Evolutionary conservation across 1,140 invertebrate genomes (phyloP).

Genomic region (Ostrea denselamellosa): DNA sequence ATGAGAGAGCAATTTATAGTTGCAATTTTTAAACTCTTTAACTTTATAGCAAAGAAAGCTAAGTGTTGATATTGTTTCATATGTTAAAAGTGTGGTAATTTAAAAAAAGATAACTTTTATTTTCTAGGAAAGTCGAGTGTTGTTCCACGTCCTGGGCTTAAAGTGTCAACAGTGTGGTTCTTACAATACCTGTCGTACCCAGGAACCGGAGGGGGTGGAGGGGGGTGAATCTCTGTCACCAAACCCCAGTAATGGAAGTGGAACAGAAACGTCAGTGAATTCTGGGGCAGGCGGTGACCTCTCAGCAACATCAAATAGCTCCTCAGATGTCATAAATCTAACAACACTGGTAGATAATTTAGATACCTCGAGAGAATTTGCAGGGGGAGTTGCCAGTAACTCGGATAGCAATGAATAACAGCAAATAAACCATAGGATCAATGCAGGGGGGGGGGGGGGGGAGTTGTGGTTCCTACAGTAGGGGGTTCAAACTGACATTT

Average conservation of each 20-base stretch:
- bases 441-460: too few relatives aligned
- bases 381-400: not conserved
- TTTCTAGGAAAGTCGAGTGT: slow-evolving; percentile 86
- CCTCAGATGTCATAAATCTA: not conserved
- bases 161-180: slow-evolving; percentile 91
- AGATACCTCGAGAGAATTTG: not conserved
- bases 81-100: not conserved
- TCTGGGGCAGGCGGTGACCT: not conserved
- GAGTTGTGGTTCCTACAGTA: too few relatives aligned
- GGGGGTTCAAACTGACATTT: too few relatives aligned
- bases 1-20: too few relatives aligned
- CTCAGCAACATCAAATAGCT: not conserved
- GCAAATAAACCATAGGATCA: too few relatives aligned
- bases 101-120: slow-evolving; percentile 31
- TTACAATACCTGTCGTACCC: slow-evolving; percentile 85
- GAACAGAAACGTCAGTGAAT: not conserved
- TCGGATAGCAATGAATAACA: not conserved
- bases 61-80: not conserved
- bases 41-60: not conserved
- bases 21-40: not conserved
- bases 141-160: slow-evolving; percentile 90
- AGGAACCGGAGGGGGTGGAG: slow-evolving; percentile 41
- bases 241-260: not conserved
- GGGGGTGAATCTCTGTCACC: not conserved
- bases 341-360: not conserved